phyloP scores from a whole-genome alignment of 2,888 invertebrate genomes.

The Isoperla grammatica region DNA sequence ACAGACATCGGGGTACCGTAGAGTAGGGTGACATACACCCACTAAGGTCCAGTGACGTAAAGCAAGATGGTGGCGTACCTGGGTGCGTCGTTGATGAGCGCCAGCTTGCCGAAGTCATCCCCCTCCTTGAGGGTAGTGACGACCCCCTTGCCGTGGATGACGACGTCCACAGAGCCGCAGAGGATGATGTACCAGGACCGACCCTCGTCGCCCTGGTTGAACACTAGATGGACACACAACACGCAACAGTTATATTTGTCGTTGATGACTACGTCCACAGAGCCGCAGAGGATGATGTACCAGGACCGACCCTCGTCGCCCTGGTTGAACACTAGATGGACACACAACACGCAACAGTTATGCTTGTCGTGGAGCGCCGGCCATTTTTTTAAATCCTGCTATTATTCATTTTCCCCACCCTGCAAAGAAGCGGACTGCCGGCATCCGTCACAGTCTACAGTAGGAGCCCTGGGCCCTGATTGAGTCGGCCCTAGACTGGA shows the following conservation, averaged over 20 bases:
- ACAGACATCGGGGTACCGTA: too few relatives aligned
- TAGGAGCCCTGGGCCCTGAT: too few relatives aligned
- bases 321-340: conserved; percentile 81
- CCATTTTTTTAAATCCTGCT: too few relatives aligned
- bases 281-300: conserved; percentile 78
- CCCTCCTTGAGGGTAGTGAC: conserved; percentile 77
- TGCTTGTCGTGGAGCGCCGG: too few relatives aligned
- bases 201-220: conserved; percentile 80
- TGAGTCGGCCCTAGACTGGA: too few relatives aligned
- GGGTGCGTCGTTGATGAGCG: conserved; percentile 78
- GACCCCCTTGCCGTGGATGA: conserved; percentile 77
- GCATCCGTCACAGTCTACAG: too few relatives aligned
- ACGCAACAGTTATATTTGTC: conserved; percentile 49
- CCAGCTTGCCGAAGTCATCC: conserved; percentile 83
- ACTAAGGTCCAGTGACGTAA: too few relatives aligned
- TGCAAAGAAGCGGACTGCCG: too few relatives aligned
- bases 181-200: conserved; percentile 80
- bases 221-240: conserved; percentile 51
- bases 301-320: conserved; percentile 79
- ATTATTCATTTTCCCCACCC: too few relatives aligned
- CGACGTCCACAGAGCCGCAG: conserved; percentile 76
- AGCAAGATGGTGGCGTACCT: too few relatives aligned
- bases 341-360: too few relatives aligned
- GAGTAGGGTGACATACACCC: too few relatives aligned
- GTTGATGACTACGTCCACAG: conserved; percentile 77